phyloP scores from a whole-genome alignment of 2,113 vertebrate genomes.

The Scytalopus superciliaris region DNA sequence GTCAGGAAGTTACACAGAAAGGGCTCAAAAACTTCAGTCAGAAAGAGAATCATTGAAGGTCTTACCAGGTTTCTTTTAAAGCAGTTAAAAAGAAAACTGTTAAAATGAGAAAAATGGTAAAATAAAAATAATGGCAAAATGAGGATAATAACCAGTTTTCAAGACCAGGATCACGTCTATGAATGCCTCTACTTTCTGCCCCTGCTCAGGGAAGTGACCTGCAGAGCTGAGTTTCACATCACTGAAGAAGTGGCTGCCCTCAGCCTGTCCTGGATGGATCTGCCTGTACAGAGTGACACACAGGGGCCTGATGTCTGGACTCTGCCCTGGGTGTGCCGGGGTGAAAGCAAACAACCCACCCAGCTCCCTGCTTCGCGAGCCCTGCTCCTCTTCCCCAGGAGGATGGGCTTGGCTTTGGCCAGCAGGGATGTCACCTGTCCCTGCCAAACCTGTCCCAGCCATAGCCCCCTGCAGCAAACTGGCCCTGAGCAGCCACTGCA shows the following conservation, averaged over 20 bases:
- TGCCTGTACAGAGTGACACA: rapidly evolving
- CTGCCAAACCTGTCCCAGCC: not conserved
- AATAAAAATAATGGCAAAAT: not conserved
- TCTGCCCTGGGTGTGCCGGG: constrained; percentile 47
- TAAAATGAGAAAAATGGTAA: not conserved
- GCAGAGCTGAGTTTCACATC: not conserved
- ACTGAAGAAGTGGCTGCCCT: not conserved
- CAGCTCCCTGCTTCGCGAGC: not conserved
- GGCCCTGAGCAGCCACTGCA: not conserved
- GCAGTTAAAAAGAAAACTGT: not conserved
- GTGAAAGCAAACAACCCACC: not conserved
- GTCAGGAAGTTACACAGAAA: not conserved
- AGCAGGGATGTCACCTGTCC: not conserved
- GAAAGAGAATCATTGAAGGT: not conserved
- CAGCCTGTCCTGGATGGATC: not conserved
- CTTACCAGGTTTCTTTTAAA: not conserved
- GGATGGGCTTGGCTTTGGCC: not conserved
- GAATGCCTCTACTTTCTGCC: not conserved
- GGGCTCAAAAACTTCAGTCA: not conserved
- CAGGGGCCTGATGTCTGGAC: not conserved
- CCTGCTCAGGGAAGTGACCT: not conserved
- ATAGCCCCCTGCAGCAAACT: not conserved
- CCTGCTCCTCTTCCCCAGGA: not conserved
- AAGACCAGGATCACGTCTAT: not conserved
- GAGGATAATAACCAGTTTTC: not conserved